These are phyloP conservation scores for Lasioglossum leucozonium DNA, from an alignment of 2,888 invertebrate species.

Conservation along the genomic window DNA sequence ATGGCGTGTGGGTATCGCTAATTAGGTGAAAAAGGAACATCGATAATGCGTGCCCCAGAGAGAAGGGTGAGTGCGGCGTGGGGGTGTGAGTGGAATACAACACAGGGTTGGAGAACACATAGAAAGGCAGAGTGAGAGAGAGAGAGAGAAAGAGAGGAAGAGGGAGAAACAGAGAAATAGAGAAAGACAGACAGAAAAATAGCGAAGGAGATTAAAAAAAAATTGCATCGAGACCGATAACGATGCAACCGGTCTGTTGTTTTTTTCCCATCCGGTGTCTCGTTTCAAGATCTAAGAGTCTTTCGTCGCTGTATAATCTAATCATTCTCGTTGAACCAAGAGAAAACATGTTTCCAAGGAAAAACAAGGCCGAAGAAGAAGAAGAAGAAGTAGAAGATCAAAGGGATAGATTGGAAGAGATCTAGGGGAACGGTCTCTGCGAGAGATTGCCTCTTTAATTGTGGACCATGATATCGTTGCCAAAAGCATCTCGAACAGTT, in stretches of 20 bases:
- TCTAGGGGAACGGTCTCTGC: neutral
- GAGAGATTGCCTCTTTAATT: slow-evolving; percentile 53
- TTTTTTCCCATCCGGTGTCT: slow-evolving; percentile 30
- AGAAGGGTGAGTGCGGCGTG: slow-evolving; percentile 24
- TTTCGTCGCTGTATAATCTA: slow-evolving; percentile 29
- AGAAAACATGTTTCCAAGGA: neutral
- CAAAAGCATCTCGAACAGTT: neutral
- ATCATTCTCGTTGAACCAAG: neutral
- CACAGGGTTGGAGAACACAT: neutral
- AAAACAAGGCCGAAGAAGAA: neutral
- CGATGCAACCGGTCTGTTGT: neutral
- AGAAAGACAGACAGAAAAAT: neutral
- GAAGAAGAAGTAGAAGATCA: neutral
- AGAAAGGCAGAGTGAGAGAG: neutral
- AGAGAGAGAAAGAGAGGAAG: neutral
- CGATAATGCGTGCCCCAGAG: slow-evolving; percentile 59
- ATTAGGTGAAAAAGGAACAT: slow-evolving; percentile 57
- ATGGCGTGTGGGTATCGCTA: slow-evolving; percentile 51
- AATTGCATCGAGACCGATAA: slow-evolving; percentile 42
- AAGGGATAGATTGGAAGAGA: neutral
- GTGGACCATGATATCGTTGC: slow-evolving; percentile 1
- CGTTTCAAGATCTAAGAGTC: slow-evolving; percentile 24
- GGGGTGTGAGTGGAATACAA: slow-evolving; percentile 4
- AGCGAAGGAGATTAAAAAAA: neutral
- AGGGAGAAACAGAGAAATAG: neutral